Evolutionary conservation across 1,140 invertebrate genomes (phyloP).

Genomic region (Drosophila leontia): DNA sequence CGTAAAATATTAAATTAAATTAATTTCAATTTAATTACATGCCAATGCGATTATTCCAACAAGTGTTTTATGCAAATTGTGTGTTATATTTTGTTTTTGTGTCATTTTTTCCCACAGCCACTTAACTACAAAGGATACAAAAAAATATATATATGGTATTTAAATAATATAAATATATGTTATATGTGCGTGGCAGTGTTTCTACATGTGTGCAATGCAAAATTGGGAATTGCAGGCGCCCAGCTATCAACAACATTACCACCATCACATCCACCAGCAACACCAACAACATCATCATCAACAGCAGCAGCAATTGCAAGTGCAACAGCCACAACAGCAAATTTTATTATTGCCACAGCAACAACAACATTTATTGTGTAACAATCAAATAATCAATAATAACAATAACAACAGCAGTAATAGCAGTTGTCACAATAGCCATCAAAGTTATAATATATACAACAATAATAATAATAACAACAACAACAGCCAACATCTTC

Average conservation of each 20-base stretch:
- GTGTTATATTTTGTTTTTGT: conserved; percentile 12
- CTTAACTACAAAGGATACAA: neutral
- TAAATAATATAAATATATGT: conserved; percentile 46
- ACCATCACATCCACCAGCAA: conserved; percentile 58
- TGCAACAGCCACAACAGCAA: conserved; percentile 42
- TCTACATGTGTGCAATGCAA: conserved; percentile 78
- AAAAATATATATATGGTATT: conserved; percentile 11
- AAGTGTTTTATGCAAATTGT: conserved; percentile 12
- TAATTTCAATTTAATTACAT: neutral
- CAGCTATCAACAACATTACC: conserved; percentile 78
- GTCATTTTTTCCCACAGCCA: neutral
- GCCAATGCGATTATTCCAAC: neutral
- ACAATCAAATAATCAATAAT: conserved; percentile 45
- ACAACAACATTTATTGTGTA: conserved; percentile 38
- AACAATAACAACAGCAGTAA: conserved; percentile 48
- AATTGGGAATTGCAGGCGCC: conserved; percentile 79
- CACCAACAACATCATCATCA: conserved; percentile 19
- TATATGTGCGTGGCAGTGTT: conserved; percentile 36
- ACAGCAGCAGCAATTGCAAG: conserved; percentile 24
- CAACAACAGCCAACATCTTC: conserved; percentile 22
- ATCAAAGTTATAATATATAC: conserved; percentile 33
- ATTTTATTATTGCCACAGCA: conserved; percentile 36
- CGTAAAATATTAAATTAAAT: neutral
- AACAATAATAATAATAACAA: conserved; percentile 48
- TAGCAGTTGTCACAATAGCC: conserved; percentile 50